These are phyloP conservation scores for Papilio glaucus DNA, from an alignment of 1,140 invertebrate species.

Conservation along the genomic window DNA sequence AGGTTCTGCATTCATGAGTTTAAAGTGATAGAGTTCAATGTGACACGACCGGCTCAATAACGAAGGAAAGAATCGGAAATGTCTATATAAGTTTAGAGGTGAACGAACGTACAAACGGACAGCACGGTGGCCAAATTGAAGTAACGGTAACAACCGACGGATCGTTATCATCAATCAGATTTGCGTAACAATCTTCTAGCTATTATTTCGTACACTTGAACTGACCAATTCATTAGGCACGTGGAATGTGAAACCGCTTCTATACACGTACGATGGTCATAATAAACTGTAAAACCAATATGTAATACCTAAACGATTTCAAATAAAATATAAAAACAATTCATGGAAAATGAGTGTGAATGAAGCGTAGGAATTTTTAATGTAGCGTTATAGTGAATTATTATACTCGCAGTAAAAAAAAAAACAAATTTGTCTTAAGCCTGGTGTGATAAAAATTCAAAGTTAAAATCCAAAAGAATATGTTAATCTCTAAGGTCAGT, in stretches of 20 bases:
- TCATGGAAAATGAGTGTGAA: neutral
- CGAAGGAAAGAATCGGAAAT: constrained; percentile 50
- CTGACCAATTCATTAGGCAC: constrained; percentile 56
- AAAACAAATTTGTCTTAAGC: constrained; percentile 18
- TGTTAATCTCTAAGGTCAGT: constrained; percentile 27
- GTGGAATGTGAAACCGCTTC: constrained; percentile 55
- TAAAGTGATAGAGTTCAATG: constrained; percentile 40
- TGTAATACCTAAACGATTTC: neutral
- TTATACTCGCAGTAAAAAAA: constrained; percentile 9
- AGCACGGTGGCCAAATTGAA: constrained; percentile 77
- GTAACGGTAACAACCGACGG: constrained; percentile 72
- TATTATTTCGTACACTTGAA: constrained; percentile 69
- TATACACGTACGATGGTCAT: constrained; percentile 49
- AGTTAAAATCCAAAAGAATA: constrained; percentile 32
- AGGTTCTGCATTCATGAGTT: neutral
- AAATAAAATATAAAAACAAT: neutral
- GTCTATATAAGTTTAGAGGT: constrained; percentile 59
- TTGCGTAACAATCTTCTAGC: constrained; percentile 80
- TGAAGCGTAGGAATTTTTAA: neutral
- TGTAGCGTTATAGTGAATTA: constrained; percentile 5
- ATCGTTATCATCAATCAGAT: constrained; percentile 82
- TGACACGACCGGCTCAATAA: constrained; percentile 45
- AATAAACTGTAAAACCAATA: constrained; percentile 37
- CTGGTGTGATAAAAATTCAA: neutral
- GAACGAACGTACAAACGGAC: constrained; percentile 65